These are phyloP conservation scores for Eristalinus aeneus DNA, from an alignment of 2,888 invertebrate genomes.

Conservation along the genomic window DNA sequence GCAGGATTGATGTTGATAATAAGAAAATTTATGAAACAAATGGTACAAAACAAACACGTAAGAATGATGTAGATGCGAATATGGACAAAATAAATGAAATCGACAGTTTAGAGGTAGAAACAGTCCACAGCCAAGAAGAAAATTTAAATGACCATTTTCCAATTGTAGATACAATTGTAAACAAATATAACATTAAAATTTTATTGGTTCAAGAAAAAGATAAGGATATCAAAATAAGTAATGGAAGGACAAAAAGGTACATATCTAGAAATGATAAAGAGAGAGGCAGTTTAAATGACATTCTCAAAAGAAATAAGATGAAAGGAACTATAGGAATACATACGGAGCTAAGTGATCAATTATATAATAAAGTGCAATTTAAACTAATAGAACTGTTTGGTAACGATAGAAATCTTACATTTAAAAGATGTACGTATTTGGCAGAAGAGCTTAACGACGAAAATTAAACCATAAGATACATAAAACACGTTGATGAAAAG, in stretches of 20 bases:
- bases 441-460: conserved; percentile 30
- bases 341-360: neutral
- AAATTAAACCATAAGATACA: conserved; percentile 18
- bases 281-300: neutral
- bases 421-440: conserved; percentile 15
- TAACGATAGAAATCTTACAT: too few species aligned
- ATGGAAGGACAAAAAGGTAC: conserved; percentile 4
- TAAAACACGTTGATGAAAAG: conserved; percentile 17
- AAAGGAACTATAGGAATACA: conserved; percentile 34
- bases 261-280: conserved; percentile 14
- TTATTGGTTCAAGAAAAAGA: neutral
- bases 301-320: conserved; percentile 14
- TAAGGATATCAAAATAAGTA: neutral
- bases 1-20: too few species aligned
- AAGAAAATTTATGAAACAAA: too few species aligned
- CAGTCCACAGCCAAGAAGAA: neutral
- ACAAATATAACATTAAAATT: too few species aligned
- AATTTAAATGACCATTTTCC: neutral
- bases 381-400: conserved; percentile 22
- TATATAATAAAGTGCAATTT: conserved; percentile 18
- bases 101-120: neutral
- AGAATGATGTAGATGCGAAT: too few species aligned
- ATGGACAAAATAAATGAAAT: neutral
- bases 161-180: neutral
- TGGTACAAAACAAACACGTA: too few species aligned